Evolutionary conservation across 2,797 vertebrate genomes (phyloP), one percentile per base, ranked within the genome.

Genomic region (Simalia tracyae): DNA sequence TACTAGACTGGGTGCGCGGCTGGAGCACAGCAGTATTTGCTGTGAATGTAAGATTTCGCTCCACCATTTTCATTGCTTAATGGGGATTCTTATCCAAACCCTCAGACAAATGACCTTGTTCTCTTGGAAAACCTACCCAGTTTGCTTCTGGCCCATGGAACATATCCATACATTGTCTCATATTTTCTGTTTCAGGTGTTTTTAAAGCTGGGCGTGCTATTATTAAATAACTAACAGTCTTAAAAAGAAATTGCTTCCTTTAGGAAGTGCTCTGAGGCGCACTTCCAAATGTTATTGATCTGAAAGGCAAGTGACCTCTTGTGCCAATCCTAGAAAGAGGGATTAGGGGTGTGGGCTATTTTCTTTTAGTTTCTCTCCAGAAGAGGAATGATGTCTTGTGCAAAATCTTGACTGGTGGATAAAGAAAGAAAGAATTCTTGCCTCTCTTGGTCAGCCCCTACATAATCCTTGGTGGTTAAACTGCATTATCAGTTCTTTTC

Each of bases 171-270:
- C 46, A 36, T 92, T 94, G 24, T 81, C 28, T n/a, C 17, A 59
- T 64, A 86, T 86, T 63, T 95, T 91, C 92, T 92, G 42, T 59
- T 84, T 36, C 12, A 64, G 93, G 93, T 96, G 94, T 95, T 95
- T 96, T 94, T 91, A 96, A 93, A 93, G 93, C 94, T 96, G 94
- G 93, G 94, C 95, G 93, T 95, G 95, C 95, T 94, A 95, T 93
- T 93, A 92, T 92, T 90, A 93, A 94, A 92, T 97, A 96, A 95
- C 94, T 97, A 96, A 95, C 93, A 89, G 94, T 93, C 96, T 96
- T 96, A 93, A 94, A 88, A 94, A 93, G 93, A 95, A 95, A 96
- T 94, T 93, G 88, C 94, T 96, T 97, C 96, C 96, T 97, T 93
- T 96, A 95, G 96, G 96, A 97, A 96, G 95, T 93, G 61, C 68